Base-by-base conservation (phyloP, 1,140 invertebrate species). In the Anastrepha ludens region DNA sequence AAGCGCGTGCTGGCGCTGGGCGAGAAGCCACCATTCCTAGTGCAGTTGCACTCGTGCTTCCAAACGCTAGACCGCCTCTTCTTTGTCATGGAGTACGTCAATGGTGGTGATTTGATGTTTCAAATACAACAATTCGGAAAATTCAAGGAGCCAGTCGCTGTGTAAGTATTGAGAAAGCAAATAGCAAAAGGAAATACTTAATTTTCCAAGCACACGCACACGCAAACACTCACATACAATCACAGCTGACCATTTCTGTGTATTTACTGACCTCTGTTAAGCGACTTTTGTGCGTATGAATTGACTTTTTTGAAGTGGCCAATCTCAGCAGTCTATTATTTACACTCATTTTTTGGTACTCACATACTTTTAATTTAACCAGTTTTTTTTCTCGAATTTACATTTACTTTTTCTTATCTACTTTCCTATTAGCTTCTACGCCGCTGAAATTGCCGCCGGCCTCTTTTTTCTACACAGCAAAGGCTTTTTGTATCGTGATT, bases 41-140 rank as follows among this genome's bases (percentile, higher is more conserved):
- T 98, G 87, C 98, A 98, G 88, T 95, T 99, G 89, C 98, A 99
- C 95, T 99, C 97, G 90, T 99, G 98, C 94, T 99, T 99, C 94
- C 99, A 99, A 94, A 99, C 99, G 44, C 89, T 87, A 95, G 97
- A 98, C 93, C 96, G 98, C n/a, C 94, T 99, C 86, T 99, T 99
- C 94, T 99, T 99, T 94, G 98, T 99, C 87, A 93, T 93, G 93
- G 93, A 93, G 94, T 99, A 99, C 94, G 98, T 99, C 8, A 99
- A 99, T 94, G 99, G 99, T 91, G 99, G 99, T 91, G 99, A 99
- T 95, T 95, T 99, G 88, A 99, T 99, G 99, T 99, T 99, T 95
- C 99, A 99, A 96, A 99, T 99, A 92, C 99, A 99, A 95, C 98
- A 99, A 93, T 99, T 98, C 94, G 99, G 99, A 87, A 99, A 99